Evolutionary conservation across 2,888 invertebrate genomes (phyloP), one percentile per base, ranked within the genome.

Genomic region (Entomobrya multifasciata): DNA sequence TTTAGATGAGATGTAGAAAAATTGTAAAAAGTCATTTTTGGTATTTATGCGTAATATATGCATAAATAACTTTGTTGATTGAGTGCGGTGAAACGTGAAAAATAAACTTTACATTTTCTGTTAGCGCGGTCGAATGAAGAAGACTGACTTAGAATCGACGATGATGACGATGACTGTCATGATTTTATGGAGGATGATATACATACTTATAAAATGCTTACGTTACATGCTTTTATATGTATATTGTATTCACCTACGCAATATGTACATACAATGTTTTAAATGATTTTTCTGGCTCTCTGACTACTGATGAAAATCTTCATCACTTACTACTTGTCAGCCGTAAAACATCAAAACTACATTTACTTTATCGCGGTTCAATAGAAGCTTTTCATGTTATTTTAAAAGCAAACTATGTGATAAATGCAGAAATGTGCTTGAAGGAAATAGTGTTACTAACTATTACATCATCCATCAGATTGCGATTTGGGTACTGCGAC

Each of bases 331-430:
- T 36, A 10, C n/a, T 36, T 30, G 62, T 49, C 47, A 74, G 27
- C 44, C 60, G 60, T 36, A 82, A 74, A 74, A 81, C 74, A 82
- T 47, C 82, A 72, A 82, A 81, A 82, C 25, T 60, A 30, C 74
- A 82, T 74, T 82, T 82, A 8, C 47, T 52, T 72, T 72, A 72
- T 81, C 55, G 36, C 36, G 20, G 36, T n/a, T 11, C 47, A 44
- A n/a, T n/a, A 44, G 52, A 13, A 74, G 36, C 6, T 49, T 49
- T 74, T 57, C 55, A 47, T 70, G 47, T 70, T 47, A 47, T 70
- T 70, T 62, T 62, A 22, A 22, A 27, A 67, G 44, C 20, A 55
- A 55, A 55, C 52, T 47, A 47, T 47, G 47, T 2, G 13, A n/a
- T 47, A 10, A 47, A 47, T 11, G 47, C 47, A n/a, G n/a, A 47